These are phyloP conservation scores for Myopa tessellatipennis DNA, from an alignment of 2,888 invertebrate species.

Conservation along the genomic window DNA sequence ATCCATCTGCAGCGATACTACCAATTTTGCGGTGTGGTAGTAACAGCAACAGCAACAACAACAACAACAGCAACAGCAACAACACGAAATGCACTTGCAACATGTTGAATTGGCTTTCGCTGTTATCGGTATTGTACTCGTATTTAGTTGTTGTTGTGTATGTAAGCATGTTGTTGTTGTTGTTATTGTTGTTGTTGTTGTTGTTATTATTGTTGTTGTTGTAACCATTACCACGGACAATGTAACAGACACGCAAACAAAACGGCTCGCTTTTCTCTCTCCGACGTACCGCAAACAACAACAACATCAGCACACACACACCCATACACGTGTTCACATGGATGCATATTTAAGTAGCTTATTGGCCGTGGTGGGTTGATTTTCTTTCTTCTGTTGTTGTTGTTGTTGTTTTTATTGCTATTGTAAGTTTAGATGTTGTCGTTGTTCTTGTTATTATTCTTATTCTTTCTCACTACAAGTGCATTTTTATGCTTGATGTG, in stretches of 20 bases:
- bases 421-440: not conserved
- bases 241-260: not conserved
- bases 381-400: not conserved
- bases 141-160: no score
- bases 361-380: not conserved
- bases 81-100: not conserved
- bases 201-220: constrained; percentile 17
- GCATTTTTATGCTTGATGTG: constrained; percentile 21
- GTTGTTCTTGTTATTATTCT: constrained; percentile 24
- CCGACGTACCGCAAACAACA: not conserved
- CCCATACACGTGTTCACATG: not conserved
- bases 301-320: constrained; percentile 6
- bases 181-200: not conserved
- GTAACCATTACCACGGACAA: constrained; percentile 38
- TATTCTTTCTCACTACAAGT: constrained; percentile 20
- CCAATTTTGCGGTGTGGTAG: not conserved
- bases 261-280: no score
- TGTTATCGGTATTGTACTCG: not conserved
- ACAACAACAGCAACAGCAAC: constrained; percentile 20
- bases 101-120: constrained; percentile 6
- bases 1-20: not conserved
- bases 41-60: constrained; percentile 3
- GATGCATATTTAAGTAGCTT: constrained; percentile 2
- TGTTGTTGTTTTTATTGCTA: not conserved
- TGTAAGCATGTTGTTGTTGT: constrained; percentile 11